Base-by-base conservation (phyloP, 2,797 vertebrate species). In the Phoeniculus purpureus region DNA sequence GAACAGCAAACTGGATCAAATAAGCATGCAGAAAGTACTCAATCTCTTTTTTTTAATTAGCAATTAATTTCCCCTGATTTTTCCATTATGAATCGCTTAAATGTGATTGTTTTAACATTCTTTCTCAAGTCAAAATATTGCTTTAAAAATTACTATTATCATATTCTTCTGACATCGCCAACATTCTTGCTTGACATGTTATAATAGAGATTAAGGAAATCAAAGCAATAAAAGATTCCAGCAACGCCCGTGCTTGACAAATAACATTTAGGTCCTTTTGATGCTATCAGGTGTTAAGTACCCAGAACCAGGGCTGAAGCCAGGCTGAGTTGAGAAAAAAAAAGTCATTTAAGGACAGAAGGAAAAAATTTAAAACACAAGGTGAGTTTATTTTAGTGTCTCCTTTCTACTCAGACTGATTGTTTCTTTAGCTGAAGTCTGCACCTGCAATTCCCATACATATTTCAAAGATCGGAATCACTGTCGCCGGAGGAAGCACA, bases 91-190 rank as follows among this genome's bases (percentile, higher is more conserved):
- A 85, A 76, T 72, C 82, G 7, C 31, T 85, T 66, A 52, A 93
- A 66, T 1, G 0, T 34, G 29, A 81, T 84, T 71, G 65, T 86
- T 94, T 85, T 76, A 87, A 67, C 15, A 32, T 48, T 43, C 13
- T 74, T 81, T 83, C 76, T 6, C 37, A 95, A 95, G 65, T 87
- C 81, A 90, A 95, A 94, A 92, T 43, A 77, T 37, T 50, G 43
- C 43, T 73, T 81, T 80, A 78, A 88, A 93, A 80, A 77, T 61
- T 52, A 90, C 40, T 77, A 68, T 56, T 67, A 86, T 62, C 20
- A 8, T 26, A 77, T 37, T 83, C 64, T 89, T 67, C 81, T 94
- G 70, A 83, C 79, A 89, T 72, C 2, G 1, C 51, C 65, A 54
- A 82, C 55, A 40, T 93, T 85, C 27, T 87, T 85, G 77, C 31